A percentile compares a stretch with the other conserved stretches of the same genome.
Conservation (phyloP, 2,888 invertebrate genomes). For the Scaptodrosophila latifasciaeformis region DNA sequence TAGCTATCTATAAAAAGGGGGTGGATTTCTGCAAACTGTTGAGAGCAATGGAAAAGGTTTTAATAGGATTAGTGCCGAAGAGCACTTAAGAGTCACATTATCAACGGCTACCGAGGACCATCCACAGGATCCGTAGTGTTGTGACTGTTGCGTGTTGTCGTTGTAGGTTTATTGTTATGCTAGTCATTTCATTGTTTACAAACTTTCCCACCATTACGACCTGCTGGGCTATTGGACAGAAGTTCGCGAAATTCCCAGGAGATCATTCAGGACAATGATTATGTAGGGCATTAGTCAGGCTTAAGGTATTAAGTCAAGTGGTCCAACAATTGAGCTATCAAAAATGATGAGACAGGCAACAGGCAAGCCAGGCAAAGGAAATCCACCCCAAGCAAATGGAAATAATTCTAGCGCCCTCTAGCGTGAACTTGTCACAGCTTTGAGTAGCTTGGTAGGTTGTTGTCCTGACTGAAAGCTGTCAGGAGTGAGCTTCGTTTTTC, state of each 20-base stretch:
- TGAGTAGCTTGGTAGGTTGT: conserved; percentile 29
- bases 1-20: background rate
- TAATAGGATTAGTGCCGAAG: conserved; percentile 73
- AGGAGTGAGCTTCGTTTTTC: no score
- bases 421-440: conserved; percentile 7
- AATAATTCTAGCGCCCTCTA: conserved; percentile 24
- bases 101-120: conserved; percentile 34
- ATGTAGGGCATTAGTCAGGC: conserved; percentile 48
- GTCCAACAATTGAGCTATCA: conserved; percentile 36
- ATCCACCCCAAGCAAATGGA: conserved; percentile 4
- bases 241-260: background rate
- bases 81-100: conserved; percentile 73
- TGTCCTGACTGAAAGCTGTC: conserved; percentile 60
- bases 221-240: conserved; percentile 40
- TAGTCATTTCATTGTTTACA: conserved; percentile 71
- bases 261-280: conserved; percentile 1
- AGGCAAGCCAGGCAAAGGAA: background rate
- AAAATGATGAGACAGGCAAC: conserved; percentile 1
- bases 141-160: conserved; percentile 57
- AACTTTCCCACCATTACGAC: conserved; percentile 67
- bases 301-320: conserved; percentile 49
- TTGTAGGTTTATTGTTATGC: conserved; percentile 54
- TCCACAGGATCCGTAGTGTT: conserved; percentile 39
- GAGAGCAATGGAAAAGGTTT: conserved; percentile 67
- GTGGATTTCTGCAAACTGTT: no score